These are phyloP conservation scores for Centroberyx gerrardi DNA, from an alignment of 2,797 vertebrate species.

Conservation along the genomic window DNA sequence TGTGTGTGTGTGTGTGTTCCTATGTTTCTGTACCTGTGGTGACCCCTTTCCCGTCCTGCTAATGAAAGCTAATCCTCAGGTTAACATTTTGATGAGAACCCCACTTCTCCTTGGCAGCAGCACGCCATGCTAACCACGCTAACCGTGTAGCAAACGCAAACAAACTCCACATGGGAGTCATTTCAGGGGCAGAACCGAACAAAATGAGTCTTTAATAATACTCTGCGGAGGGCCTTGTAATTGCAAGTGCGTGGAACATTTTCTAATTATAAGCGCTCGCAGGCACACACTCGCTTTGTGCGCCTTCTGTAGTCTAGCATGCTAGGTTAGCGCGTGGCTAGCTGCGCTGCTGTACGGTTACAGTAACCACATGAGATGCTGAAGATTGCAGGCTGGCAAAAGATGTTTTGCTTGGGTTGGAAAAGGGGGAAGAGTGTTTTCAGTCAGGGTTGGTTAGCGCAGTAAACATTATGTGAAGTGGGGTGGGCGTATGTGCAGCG, in stretches of 20 bases:
- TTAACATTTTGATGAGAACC: slow-evolving; percentile 13
- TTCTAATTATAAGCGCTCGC: slow-evolving; percentile 68
- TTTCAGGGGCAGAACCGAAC: slow-evolving; percentile 52
- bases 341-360: slow-evolving; percentile 22
- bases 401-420: slow-evolving; percentile 33
- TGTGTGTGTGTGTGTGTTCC: background rate
- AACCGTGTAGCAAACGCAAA: slow-evolving; percentile 48
- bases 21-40: slow-evolving; percentile 6
- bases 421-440: slow-evolving; percentile 18
- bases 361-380: slow-evolving; percentile 63
- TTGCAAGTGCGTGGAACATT: slow-evolving; percentile 61
- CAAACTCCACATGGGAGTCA: slow-evolving; percentile 69
- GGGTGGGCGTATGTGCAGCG: slow-evolving; percentile 39
- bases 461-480: slow-evolving; percentile 70
- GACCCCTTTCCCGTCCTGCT: slow-evolving; percentile 9
- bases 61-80: slow-evolving; percentile 32
- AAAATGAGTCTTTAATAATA: slow-evolving; percentile 71
- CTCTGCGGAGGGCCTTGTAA: slow-evolving; percentile 60
- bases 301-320: slow-evolving; percentile 37
- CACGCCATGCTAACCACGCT: slow-evolving; percentile 16
- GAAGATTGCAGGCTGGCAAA: slow-evolving; percentile 59
- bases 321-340: slow-evolving; percentile 38
- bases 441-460: slow-evolving; percentile 58
- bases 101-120: slow-evolving; percentile 22
- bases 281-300: slow-evolving; percentile 38